These are phyloP conservation scores for Erinaceus europaeus DNA, from an alignment of 2,113 vertebrate species.

Conservation along the genomic window DNA sequence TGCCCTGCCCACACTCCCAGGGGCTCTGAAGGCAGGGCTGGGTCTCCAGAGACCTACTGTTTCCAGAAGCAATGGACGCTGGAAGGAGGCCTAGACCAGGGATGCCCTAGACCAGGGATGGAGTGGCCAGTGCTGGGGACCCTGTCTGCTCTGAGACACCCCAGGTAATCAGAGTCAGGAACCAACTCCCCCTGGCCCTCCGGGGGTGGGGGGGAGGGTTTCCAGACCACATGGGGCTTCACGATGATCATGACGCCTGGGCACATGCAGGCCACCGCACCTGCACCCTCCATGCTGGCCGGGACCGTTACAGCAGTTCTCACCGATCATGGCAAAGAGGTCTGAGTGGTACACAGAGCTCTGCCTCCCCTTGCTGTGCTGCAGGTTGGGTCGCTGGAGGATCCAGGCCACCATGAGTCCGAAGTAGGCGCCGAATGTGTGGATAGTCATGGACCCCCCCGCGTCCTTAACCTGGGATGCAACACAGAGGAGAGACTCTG, in stretches of 20 bases:
- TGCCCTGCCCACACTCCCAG: not conserved
- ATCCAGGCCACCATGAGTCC: constrained; percentile 92
- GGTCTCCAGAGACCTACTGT: not conserved
- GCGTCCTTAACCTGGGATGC: constrained; percentile 89
- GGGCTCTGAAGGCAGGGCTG: not conserved
- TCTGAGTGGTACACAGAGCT: constrained; percentile 91
- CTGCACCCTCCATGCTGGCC: not conserved
- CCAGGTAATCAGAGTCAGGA: not conserved
- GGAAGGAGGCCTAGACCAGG: not conserved
- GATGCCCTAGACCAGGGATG: not conserved
- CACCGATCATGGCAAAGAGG: constrained; percentile 96
- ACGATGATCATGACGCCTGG: not conserved
- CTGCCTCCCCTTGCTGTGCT: constrained; percentile 87
- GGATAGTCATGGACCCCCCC: constrained; percentile 97
- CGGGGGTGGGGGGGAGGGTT: not conserved
- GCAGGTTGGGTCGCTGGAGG: constrained; percentile 91
- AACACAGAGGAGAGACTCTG: no score
- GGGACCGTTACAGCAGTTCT: constrained; percentile 22
- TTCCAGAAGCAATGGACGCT: not conserved
- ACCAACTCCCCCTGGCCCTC: not conserved
- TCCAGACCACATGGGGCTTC: not conserved
- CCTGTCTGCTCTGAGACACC: no score
- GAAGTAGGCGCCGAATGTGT: constrained; percentile 95
- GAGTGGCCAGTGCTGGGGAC: not conserved
- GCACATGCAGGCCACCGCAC: not conserved